Base-by-base conservation (phyloP, 2,113 vertebrate genomes). In the Poecile atricapillus region DNA sequence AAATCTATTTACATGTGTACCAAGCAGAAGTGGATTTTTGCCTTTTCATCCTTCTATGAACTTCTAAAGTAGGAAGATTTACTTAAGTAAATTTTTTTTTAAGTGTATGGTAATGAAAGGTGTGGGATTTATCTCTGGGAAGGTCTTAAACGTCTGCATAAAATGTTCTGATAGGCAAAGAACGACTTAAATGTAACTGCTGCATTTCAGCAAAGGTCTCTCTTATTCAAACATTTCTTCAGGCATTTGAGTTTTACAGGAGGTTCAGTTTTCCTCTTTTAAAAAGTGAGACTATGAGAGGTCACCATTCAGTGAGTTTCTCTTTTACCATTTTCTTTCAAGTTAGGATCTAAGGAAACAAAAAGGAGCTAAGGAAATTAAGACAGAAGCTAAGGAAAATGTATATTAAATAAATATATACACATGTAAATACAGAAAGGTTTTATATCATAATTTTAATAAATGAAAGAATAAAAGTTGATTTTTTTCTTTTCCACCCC, bases 91-190 rank as follows among this genome's bases (percentile, higher is more conserved):
- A 37, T 37, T 39, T 89, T 77, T 47, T 84, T 78, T 76, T 22
- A 22, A 60, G 43, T 17, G 35, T 76, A 76, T 37, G 84, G 31
- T 96, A 89, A 95, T 85, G 28, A 83, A 82, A 94, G 65, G 50
- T 89, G 74, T 89, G 91, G 84, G 71, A 83, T 91, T 94, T 91
- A 33, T 70, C 47, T 94, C 78, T 69, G 78, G 65, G 81, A 93
- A 91, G 62, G 58, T 50, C 67, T 94, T 53, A 13, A 18, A 47
- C 0, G 4, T 69, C 59, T 63, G 43, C 56, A 47, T 67, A n/a
- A 83, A 78, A 52, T 46, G 13, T 80, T 89, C 80, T 67, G 85
- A 60, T 58, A 92, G 89, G 80, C 76, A 95, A 94, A 89, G 64
- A 89, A 35, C 52, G 69, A 58, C 49, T 69, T 73, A 37, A 76